Conservation (phyloP, 2,888 invertebrate species). For the Urechis unicinctus region DNA sequence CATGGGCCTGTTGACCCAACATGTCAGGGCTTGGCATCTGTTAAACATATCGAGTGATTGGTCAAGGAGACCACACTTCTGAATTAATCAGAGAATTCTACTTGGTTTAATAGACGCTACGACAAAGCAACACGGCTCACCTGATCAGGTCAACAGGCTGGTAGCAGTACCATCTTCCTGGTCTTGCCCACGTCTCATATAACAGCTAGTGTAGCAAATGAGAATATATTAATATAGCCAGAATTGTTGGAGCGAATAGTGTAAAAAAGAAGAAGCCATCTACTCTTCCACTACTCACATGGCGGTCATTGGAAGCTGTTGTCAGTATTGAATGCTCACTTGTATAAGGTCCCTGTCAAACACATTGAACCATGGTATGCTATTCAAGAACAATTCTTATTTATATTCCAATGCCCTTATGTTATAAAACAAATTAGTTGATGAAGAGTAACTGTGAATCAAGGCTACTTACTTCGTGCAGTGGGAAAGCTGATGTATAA, state of each 20-base stretch:
- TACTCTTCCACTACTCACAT: conserved; percentile 30
- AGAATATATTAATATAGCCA: neutral
- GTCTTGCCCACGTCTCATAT: conserved; percentile 88
- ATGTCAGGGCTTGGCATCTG: too few species aligned
- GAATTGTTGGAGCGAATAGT: neutral
- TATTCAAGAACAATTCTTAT: too few species aligned
- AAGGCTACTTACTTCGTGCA: conserved; percentile 46
- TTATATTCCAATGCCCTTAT: too few species aligned
- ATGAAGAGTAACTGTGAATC: neutral
- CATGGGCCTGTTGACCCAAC: too few species aligned
- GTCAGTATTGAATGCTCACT: conserved; percentile 39
- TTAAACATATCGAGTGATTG: too few species aligned
- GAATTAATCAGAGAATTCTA: too few species aligned
- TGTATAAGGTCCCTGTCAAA: conserved; percentile 23
- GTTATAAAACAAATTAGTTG: neutral
- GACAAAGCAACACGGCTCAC: too few species aligned
- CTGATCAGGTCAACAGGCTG: conserved; percentile 82
- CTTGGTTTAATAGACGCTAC: too few species aligned
- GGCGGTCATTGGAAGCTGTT: conserved; percentile 37
- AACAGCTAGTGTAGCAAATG: conserved; percentile 65
- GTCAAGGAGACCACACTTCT: too few species aligned
- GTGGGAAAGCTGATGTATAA: conserved; percentile 40
- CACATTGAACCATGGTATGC: too few species aligned
- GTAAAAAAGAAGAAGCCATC: too few species aligned
- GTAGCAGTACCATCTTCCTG: conserved; percentile 81